Conservation (phyloP, 2,888 invertebrate species). For the Polydrusus pterygomalis region DNA sequence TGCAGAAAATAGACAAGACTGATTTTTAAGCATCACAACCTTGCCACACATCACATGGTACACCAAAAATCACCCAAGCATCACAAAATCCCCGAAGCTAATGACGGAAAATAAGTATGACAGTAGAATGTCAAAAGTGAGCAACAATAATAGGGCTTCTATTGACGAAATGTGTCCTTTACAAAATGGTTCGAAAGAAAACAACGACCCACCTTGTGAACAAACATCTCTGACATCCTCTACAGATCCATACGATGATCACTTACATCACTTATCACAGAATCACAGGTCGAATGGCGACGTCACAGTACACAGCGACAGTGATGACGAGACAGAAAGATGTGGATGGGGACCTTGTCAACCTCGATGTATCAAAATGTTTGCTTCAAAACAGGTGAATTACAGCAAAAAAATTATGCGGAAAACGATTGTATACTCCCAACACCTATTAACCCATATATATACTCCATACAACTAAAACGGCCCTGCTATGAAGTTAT, state of each 20-base stretch:
- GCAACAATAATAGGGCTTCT: constrained; percentile 66
- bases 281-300: constrained; percentile 61
- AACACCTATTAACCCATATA: too few relatives aligned
- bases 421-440: too few relatives aligned
- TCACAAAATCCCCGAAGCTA: constrained; percentile 6
- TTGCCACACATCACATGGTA: constrained; percentile 32
- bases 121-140: constrained; percentile 62
- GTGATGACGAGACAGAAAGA: constrained; percentile 74
- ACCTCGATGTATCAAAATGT: constrained; percentile 83
- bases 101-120: constrained; percentile 54
- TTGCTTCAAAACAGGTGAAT: constrained; percentile 87
- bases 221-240: constrained; percentile 67
- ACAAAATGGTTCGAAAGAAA: constrained; percentile 55
- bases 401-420: background rate
- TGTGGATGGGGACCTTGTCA: constrained; percentile 86
- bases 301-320: constrained; percentile 64
- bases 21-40: constrained; percentile 14
- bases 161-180: constrained; percentile 61
- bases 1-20: constrained; percentile 27
- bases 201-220: constrained; percentile 67
- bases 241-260: constrained; percentile 57
- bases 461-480: too few relatives aligned
- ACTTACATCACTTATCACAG: constrained; percentile 50
- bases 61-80: constrained; percentile 26
- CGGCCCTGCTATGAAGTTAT: too few relatives aligned